Evolutionary conservation across 2,113 vertebrate species (phyloP).

Genomic region (Campylomormyrus numenius): DNA sequence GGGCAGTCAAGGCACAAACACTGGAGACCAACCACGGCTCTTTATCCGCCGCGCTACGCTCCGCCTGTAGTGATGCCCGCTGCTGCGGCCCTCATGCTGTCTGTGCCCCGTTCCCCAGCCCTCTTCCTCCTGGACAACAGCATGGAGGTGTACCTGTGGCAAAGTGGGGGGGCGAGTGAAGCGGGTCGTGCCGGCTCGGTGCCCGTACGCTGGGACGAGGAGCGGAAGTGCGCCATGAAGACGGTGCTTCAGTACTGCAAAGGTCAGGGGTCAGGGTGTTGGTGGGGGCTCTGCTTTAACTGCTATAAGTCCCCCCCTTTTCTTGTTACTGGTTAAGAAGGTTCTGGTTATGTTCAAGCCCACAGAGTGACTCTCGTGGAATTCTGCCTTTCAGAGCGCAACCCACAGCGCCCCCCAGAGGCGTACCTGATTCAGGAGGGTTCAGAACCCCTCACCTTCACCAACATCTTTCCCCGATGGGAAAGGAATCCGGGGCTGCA

Average conservation of each 20-base stretch:
- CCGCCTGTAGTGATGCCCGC: background rate
- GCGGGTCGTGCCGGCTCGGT: conserved; percentile 31
- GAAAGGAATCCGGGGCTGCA: conserved; percentile 43
- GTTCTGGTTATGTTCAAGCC: background rate
- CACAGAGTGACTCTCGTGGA: background rate
- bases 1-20: background rate
- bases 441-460: conserved; percentile 67
- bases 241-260: conserved; percentile 64
- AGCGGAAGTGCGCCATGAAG: conserved; percentile 64
- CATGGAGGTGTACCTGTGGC: conserved; percentile 70
- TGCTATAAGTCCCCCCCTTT: background rate
- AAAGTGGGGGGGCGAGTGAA: conserved; percentile 42
- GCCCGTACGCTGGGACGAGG: conserved; percentile 47
- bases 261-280: conserved; percentile 42
- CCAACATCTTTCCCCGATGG: conserved; percentile 68
- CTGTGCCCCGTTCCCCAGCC: conserved; percentile 39
- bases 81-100: background rate
- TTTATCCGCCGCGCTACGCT: background rate
- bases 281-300: background rate
- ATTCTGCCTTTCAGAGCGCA: conserved; percentile 50
- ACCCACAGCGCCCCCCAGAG: conserved; percentile 55
- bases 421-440: conserved; percentile 62
- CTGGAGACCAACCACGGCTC: background rate
- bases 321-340: background rate
- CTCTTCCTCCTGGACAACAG: conserved; percentile 66